Evolutionary conservation across 2,113 vertebrate genomes (phyloP), one percentile per base, ranked within the genome.

Genomic region (Glareola pratincola): DNA sequence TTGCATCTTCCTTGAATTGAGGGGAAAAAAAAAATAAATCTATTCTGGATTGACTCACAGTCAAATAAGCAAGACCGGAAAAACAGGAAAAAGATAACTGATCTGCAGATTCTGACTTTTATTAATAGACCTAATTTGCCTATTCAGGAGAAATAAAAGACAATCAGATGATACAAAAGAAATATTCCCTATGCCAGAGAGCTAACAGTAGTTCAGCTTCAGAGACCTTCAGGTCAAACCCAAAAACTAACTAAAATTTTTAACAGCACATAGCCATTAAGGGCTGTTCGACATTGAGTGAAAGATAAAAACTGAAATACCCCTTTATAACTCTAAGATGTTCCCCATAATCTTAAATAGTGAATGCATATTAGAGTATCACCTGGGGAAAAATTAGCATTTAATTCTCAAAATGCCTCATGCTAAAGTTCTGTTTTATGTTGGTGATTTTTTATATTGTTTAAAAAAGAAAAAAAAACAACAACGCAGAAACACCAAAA

Each of bases 121-220:
- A 37, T 32, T 72, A 74, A n/a, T 4, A 76, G 60, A 85, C 6
- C 17, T 68, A 73, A 37, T 2, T 9, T 59, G 9, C 12, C 27
- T 57, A 5, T 37, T 79, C 45, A 6, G 20, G 20, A 66, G 92
- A 90, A 79, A 79, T 1, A 74, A 36, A 64, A 36, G 6, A 39
- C 4, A 32, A 30, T 9, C 0, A 0, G 12, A 79, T 47, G 7
- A 62, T 16, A 57, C 2, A 20, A 34, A 74, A 48, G 53, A 17
- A 22, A 23, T 6, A 9, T 4, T 57, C 6, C 11, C 19, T 27
- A 26, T 22, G 23, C 24, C 41, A 64, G 15, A 76, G 27, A 64
- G 14, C 37, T 66, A 64, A 48, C 20, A 41, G n/a, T 29, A 80
- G 15, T 32, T 64, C 19, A 48, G 18, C 26, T 62, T 68, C 34